Evolutionary conservation across 2,113 vertebrate genomes (phyloP).

Genomic region (Hemichromis elongatus): DNA sequence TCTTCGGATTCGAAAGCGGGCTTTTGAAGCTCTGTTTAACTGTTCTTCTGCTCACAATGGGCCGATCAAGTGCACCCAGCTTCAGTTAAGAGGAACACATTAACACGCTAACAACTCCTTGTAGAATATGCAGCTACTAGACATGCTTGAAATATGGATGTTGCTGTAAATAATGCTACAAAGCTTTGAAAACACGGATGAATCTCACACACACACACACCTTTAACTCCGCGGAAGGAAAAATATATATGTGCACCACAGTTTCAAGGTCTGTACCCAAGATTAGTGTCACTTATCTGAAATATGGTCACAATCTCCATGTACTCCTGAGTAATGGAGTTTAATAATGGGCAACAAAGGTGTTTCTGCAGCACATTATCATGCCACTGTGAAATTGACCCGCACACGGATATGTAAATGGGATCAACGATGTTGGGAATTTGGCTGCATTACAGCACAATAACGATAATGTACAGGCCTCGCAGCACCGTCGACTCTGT

Average conservation of each 20-base stretch:
- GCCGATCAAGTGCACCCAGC: neutral
- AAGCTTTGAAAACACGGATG: neutral
- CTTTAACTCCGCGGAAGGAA: neutral
- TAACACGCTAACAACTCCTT: neutral
- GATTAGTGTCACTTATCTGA: neutral
- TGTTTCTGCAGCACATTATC: neutral
- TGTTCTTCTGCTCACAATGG: neutral
- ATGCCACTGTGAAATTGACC: neutral
- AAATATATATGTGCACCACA: neutral
- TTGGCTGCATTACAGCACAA: neutral
- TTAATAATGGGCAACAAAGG: neutral
- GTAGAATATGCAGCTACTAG: neutral
- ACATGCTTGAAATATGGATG: neutral
- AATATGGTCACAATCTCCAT: neutral
- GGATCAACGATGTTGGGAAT: neutral
- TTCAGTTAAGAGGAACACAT: neutral
- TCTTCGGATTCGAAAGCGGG: neutral
- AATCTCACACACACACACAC: neutral
- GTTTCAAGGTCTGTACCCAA: neutral
- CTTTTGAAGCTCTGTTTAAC: neutral
- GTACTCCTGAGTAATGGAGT: neutral
- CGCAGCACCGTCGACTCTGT: neutral
- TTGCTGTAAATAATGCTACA: neutral
- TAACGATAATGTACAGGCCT: neutral
- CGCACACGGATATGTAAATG: neutral